Conservation (phyloP, 2,888 invertebrate genomes). For the Chelonus formosanus region DNA sequence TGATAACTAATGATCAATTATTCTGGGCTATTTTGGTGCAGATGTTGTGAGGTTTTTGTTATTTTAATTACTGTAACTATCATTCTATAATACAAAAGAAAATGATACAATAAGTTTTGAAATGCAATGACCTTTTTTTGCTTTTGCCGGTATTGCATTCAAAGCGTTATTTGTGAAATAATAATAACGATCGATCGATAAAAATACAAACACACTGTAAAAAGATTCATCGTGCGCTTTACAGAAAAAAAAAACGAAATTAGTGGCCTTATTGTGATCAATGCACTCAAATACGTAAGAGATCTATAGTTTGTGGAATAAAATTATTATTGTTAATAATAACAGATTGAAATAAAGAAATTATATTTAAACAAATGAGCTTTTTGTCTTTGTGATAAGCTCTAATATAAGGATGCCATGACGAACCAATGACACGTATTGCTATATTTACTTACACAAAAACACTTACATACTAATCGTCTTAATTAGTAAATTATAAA, state of each 20-base stretch:
- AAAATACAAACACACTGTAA: too few relatives aligned
- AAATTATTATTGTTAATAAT: slow-evolving; percentile 12
- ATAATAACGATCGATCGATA: too few relatives aligned
- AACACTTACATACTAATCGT: slow-evolving; percentile 61
- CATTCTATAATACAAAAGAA: too few relatives aligned
- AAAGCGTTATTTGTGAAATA: too few relatives aligned
- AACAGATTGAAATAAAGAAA: slow-evolving; percentile 20
- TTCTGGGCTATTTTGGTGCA: too few relatives aligned
- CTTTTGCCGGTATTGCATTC: too few relatives aligned
- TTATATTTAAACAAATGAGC: not conserved
- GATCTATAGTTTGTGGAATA: slow-evolving; percentile 45
- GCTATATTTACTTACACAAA: slow-evolving; percentile 55
- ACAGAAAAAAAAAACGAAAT: slow-evolving; percentile 44
- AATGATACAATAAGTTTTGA: too few relatives aligned
- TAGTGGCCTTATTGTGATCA: slow-evolving; percentile 57
- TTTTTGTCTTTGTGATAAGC: slow-evolving; percentile 14
- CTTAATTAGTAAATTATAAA: slow-evolving; percentile 58
- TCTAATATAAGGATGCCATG: slow-evolving; percentile 42
- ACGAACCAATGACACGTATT: slow-evolving; percentile 51
- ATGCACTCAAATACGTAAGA: slow-evolving; percentile 34
- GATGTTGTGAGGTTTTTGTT: too few relatives aligned
- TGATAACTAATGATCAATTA: too few relatives aligned
- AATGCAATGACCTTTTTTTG: too few relatives aligned
- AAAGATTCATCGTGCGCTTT: not conserved
- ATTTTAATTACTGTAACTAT: too few relatives aligned